These are phyloP conservation scores for Morpho deidamia DNA, from an alignment of 2,888 invertebrate genomes.

Conservation along the genomic window DNA sequence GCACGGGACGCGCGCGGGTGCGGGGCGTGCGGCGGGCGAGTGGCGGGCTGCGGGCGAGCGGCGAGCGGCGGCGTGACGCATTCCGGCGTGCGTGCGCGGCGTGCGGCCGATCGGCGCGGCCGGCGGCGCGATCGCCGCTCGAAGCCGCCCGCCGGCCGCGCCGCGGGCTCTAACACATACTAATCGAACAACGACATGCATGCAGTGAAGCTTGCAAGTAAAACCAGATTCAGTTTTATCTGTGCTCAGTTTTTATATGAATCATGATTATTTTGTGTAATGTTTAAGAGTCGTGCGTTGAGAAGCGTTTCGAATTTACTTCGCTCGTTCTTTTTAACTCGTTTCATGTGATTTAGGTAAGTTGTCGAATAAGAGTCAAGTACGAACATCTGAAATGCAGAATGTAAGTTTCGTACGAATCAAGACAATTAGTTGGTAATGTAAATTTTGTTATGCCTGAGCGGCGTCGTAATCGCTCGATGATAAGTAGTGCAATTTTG, in stretches of 20 bases:
- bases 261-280: constrained; percentile 74
- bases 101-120: constrained; percentile 29
- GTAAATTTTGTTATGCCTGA: constrained; percentile 52
- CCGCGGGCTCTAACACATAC: constrained; percentile 48
- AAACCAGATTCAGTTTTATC: constrained; percentile 76
- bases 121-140: constrained; percentile 30
- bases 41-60: constrained; percentile 21
- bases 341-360: constrained; percentile 70
- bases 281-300: constrained; percentile 77
- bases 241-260: constrained; percentile 77
- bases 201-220: constrained; percentile 78
- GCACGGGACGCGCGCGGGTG: constrained; percentile 35
- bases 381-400: constrained; percentile 71
- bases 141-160: constrained; percentile 24
- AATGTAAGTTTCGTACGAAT: constrained; percentile 65
- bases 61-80: constrained; percentile 28
- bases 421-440: constrained; percentile 45
- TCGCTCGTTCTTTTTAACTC: constrained; percentile 60
- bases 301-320: constrained; percentile 79
- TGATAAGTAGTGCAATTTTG: constrained; percentile 74
- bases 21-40: constrained; percentile 35
- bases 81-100: constrained; percentile 19
- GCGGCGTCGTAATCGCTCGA: constrained; percentile 56
- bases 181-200: constrained; percentile 75
- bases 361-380: constrained; percentile 67